Evolutionary conservation across 2,797 vertebrate genomes (phyloP).

Genomic region (Todus mexicanus): DNA sequence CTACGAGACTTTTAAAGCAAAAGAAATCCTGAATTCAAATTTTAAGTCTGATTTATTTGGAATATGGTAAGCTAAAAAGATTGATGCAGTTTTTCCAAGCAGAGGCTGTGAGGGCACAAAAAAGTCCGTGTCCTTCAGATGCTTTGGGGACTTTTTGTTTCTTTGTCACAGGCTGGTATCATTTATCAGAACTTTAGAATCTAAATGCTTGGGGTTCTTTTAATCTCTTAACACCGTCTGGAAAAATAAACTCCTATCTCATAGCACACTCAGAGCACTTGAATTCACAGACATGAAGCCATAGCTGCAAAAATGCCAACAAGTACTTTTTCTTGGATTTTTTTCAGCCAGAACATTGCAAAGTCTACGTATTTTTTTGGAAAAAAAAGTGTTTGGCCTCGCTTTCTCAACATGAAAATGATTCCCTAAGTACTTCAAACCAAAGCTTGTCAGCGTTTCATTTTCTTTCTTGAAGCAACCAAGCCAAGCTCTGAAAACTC

Average conservation of each 20-base stretch:
- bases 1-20: background rate
- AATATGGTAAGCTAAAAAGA: background rate
- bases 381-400: background rate
- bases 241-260: background rate
- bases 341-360: background rate
- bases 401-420: background rate
- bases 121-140: background rate
- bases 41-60: background rate
- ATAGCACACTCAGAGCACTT: background rate
- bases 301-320: background rate
- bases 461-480: background rate
- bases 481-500: background rate
- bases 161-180: background rate
- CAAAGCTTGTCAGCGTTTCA: background rate
- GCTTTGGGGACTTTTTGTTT: background rate
- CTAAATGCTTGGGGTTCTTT: background rate
- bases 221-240: background rate
- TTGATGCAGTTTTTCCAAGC: background rate
- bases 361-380: background rate
- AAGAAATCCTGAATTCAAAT: background rate
- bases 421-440: background rate
- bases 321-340: background rate
- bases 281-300: background rate
- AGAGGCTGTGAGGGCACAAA: background rate
- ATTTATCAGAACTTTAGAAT: background rate